Conservation (phyloP, 2,797 vertebrate genomes). For the Buceros bicornis region DNA sequence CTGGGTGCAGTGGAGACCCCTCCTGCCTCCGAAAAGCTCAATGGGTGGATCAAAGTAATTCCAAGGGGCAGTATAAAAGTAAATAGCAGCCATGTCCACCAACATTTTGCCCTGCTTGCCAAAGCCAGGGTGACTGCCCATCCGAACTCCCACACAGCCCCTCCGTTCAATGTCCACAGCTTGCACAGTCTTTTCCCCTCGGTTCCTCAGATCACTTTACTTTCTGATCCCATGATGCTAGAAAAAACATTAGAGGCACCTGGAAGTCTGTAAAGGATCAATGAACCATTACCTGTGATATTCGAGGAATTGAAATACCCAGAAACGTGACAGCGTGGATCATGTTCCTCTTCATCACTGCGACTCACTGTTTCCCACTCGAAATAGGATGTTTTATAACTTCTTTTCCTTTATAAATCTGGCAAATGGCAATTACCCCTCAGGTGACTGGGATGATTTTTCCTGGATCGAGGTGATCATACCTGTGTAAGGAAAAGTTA, state of each 20-base stretch:
- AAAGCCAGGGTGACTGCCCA: not conserved
- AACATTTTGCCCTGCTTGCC: not conserved
- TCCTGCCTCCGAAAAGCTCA: constrained; percentile 27
- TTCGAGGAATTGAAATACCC: constrained; percentile 38
- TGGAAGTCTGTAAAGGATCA: not conserved
- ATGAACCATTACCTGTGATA: constrained; percentile 26
- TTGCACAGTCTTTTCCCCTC: not conserved
- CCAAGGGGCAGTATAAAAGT: not conserved
- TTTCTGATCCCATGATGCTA: not conserved
- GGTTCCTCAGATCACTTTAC: not conserved
- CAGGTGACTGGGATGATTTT: not conserved
- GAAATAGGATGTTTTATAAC: not conserved
- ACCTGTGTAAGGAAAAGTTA: not conserved
- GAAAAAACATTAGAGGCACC: not conserved
- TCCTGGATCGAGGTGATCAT: not conserved
- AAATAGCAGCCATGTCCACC: not conserved
- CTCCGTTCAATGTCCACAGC: not conserved
- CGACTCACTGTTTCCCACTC: constrained; percentile 46
- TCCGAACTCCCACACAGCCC: not conserved
- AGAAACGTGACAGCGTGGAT: constrained; percentile 48
- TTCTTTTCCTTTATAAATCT: not conserved
- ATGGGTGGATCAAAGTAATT: not conserved
- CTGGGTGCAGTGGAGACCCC: not conserved
- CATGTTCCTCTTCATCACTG: constrained; percentile 19
- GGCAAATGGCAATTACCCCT: not conserved